Evolutionary conservation across 1,140 invertebrate species (phyloP), one percentile per base, ranked within the genome.

Genomic region (Neodiprion fabricii): DNA sequence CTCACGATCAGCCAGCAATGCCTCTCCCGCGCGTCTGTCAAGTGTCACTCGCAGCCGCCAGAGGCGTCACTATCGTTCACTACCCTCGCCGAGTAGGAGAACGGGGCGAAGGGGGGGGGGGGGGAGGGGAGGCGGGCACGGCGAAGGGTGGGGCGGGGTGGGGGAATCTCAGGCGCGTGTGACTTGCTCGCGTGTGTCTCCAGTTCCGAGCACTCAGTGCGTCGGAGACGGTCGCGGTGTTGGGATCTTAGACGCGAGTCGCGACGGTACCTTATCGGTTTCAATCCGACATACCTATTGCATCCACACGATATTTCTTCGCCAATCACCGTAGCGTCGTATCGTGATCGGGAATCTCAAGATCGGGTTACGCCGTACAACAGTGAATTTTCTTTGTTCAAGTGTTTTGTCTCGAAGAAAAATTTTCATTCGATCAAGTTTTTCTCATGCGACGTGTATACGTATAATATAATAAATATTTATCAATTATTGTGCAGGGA

Each of bases 11-110:
- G 28, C 28, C 28, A 40, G 28, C 28, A 40, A 40, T 40, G 28
- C 8, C 48, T 67, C 72, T 68, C 69, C 72, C 50, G 67, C 48
- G 73, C 68, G 73, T 48, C 73, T 14, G 72, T 76, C 71, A 80
- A 78, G 77, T 78, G 76, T 82, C 79, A 80, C 79, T 81, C 79
- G 71, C 83, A 71, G 77, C 81, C 81, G 78, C 80, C 77, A 81
- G 81, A 77, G 83, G 81, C 82, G 80, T 83, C 79, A 70, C 72
- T 78, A 77, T 82, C 81, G 82, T 70, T 78, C 75, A 75, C 49
- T 48, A 74, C 76, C 66, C 28, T n/a, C 40, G 40, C n/a, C 14
- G 49, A 47, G 28, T 69, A 11, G 3, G 61, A 14, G 12, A 47
- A 47, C 66, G 70, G 28, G 17, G 49, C 72, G 50, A 0, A 21